Evolutionary conservation across 2,888 invertebrate genomes (phyloP).

Genomic region (Gymnosoma rotundatum): DNA sequence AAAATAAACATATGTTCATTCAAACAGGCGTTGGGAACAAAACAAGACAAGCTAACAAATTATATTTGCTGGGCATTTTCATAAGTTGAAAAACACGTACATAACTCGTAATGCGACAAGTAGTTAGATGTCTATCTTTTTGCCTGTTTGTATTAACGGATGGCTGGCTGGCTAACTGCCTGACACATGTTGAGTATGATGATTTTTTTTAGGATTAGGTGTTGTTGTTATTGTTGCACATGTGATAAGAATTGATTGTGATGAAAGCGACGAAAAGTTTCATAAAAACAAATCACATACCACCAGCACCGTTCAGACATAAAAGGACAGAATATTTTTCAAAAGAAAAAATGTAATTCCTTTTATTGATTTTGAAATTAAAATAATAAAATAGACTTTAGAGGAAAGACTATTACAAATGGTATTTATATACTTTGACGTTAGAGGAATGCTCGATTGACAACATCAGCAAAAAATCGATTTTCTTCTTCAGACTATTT

Average conservation of each 20-base stretch:
- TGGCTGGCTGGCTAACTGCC: conserved; percentile 30
- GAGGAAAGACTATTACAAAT: neutral
- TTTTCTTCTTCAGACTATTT: too few relatives aligned
- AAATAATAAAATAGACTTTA: neutral
- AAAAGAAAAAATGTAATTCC: conserved; percentile 8
- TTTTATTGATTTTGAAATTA: conserved; percentile 14
- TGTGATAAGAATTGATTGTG: conserved; percentile 57
- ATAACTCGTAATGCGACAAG: conserved; percentile 20
- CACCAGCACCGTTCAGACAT: neutral
- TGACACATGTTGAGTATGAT: conserved; percentile 66
- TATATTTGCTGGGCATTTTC: conserved; percentile 7
- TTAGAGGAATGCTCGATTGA: neutral
- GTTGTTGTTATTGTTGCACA: conserved; percentile 23
- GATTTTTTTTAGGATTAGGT: conserved; percentile 16
- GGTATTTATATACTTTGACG: conserved; percentile 3
- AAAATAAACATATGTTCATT: neutral
- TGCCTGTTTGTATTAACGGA: conserved; percentile 18
- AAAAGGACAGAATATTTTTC: neutral
- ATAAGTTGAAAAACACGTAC: conserved; percentile 7
- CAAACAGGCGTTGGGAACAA: neutral
- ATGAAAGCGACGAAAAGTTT: conserved; percentile 53
- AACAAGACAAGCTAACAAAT: neutral
- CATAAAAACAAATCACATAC: conserved; percentile 13
- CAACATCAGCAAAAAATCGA: neutral
- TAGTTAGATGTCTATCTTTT: conserved; percentile 20